These are phyloP conservation scores for Prorops nasuta DNA, from an alignment of 1,140 invertebrate genomes.

Conservation along the genomic window DNA sequence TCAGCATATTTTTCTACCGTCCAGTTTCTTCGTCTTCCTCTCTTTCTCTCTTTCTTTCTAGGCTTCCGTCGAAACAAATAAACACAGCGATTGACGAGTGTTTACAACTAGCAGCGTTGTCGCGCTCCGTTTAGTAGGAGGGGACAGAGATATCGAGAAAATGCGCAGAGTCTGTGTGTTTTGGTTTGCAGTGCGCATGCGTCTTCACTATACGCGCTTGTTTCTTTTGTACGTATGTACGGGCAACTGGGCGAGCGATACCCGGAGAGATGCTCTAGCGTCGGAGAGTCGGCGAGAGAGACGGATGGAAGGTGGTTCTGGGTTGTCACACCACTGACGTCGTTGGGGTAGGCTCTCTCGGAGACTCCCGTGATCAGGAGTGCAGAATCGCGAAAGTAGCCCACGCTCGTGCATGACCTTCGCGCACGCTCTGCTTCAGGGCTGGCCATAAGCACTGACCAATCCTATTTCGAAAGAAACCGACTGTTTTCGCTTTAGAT, in stretches of 20 bases:
- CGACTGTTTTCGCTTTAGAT: no score
- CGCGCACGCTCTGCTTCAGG: not conserved
- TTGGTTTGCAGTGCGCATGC: no score
- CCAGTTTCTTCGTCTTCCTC: no score
- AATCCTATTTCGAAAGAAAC: no score
- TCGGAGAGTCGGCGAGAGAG: not conserved
- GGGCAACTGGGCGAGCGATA: not conserved
- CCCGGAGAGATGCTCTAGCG: not conserved
- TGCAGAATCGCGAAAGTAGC: conserved; percentile 8
- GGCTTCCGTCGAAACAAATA: no score
- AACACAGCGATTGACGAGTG: no score
- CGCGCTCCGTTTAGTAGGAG: no score
- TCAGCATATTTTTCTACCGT: no score
- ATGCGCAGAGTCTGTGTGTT: no score
- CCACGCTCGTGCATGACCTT: not conserved
- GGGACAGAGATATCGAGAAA: no score
- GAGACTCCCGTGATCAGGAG: conserved; percentile 32
- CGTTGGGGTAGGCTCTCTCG: conserved; percentile 40
- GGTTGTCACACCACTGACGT: conserved; percentile 7
- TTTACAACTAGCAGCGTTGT: no score
- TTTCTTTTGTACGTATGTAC: not conserved
- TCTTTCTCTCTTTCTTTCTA: no score
- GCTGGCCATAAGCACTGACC: not conserved
- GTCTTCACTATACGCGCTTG: not conserved
- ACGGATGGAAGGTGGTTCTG: conserved; percentile 4